Conservation (phyloP, 1,140 invertebrate genomes). For the Drosophila busckii region DNA sequence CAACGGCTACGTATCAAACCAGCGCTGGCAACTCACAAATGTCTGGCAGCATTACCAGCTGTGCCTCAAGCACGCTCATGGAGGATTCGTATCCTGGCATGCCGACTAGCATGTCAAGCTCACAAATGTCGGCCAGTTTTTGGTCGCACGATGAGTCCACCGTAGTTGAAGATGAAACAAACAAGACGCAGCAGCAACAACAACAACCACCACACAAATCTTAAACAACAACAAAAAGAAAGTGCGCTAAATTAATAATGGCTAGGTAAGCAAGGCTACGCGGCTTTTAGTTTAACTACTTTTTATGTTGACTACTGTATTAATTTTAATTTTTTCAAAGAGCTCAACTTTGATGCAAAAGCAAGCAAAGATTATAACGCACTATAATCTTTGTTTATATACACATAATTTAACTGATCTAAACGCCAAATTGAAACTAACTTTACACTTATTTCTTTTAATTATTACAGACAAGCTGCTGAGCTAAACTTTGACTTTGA, state of each 20-base stretch:
- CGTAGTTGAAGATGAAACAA: slow-evolving; percentile 58
- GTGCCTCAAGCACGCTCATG: slow-evolving; percentile 77
- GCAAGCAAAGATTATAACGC: too few species aligned
- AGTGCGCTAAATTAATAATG: slow-evolving; percentile 29
- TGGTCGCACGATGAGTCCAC: slow-evolving; percentile 68
- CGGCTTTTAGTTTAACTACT: slow-evolving; percentile 46
- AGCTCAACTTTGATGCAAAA: slow-evolving; percentile 70
- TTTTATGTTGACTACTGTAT: slow-evolving; percentile 49
- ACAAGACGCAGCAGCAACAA: slow-evolving; percentile 24
- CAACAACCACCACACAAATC: too few species aligned
- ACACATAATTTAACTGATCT: too few species aligned
- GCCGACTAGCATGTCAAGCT: slow-evolving; percentile 64
- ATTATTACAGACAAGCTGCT: slow-evolving; percentile 26
- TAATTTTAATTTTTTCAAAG: slow-evolving; percentile 44
- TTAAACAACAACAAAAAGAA: too few species aligned
- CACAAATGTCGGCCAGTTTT: slow-evolving; percentile 70
- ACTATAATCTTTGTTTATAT: too few species aligned
- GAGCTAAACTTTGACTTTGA: slow-evolving; percentile 12
- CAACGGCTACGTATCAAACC: slow-evolving; percentile 88
- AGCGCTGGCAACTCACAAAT: slow-evolving; percentile 90
- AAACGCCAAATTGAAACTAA: background rate
- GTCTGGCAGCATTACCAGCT: slow-evolving; percentile 88
- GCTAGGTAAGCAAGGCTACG: slow-evolving; percentile 68
- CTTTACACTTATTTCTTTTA: background rate
- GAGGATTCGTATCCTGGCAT: slow-evolving; percentile 72